A percentile compares a stretch with the other conserved stretches of the same genome.
These are phyloP conservation scores for Tokudaia muenninki DNA, from an alignment of 2,797 vertebrate species.

Conservation along the genomic window DNA sequence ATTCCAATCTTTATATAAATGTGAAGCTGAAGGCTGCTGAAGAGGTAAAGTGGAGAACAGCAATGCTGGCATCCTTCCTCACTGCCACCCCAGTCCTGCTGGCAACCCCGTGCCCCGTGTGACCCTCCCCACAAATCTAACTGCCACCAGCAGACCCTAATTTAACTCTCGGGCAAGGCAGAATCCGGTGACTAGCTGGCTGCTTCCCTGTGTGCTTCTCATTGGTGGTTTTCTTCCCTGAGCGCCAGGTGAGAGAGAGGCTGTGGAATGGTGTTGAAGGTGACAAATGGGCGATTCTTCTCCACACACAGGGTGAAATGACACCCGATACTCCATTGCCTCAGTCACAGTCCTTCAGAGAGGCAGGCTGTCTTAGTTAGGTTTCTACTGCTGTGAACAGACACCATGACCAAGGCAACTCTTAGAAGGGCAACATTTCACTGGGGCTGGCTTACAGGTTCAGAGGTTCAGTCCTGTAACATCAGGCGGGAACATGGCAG, in stretches of 20 bases:
- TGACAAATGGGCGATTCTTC: neutral
- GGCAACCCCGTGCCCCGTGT: neutral
- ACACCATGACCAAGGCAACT: neutral
- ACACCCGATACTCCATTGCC: neutral
- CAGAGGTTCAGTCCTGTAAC: neutral
- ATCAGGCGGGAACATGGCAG: neutral
- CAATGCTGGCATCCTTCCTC: neutral
- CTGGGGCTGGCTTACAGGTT: neutral
- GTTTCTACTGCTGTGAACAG: neutral
- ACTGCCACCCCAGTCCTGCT: neutral
- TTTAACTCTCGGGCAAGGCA: neutral
- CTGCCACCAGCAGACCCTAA: neutral
- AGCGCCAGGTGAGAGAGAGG: neutral
- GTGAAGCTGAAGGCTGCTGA: slow-evolving; percentile 98
- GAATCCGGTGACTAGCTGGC: neutral
- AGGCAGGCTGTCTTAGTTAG: neutral
- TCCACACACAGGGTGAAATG: neutral
- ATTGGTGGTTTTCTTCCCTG: slow-evolving; percentile 18
- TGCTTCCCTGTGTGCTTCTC: neutral
- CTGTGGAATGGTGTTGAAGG: neutral
- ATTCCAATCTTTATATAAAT: slow-evolving; percentile 98
- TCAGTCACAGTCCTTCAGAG: neutral
- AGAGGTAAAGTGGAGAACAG: slow-evolving; percentile 90
- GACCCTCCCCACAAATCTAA: neutral
- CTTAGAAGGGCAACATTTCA: neutral